Conservation (phyloP, 2,113 vertebrate genomes). For the Nothocercus julius region DNA sequence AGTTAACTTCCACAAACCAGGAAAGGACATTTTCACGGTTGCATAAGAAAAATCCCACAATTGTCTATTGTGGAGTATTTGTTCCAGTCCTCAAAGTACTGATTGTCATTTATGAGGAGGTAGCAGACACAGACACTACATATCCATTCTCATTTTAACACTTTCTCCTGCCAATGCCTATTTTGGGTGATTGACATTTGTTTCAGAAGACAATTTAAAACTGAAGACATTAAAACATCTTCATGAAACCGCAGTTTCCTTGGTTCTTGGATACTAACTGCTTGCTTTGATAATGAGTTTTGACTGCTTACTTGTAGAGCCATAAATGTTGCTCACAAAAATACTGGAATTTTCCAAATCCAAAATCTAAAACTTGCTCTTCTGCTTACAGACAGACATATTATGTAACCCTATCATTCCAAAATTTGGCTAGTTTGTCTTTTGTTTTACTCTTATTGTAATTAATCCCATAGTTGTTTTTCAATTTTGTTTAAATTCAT, state of each 20-base stretch:
- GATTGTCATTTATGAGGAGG: neutral
- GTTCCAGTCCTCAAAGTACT: neutral
- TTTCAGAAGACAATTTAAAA: neutral
- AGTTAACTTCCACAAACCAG: neutral
- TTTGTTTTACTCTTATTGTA: neutral
- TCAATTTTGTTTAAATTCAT: neutral
- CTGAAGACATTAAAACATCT: neutral
- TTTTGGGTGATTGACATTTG: neutral
- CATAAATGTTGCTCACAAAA: neutral
- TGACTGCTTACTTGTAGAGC: neutral
- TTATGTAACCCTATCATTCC: neutral
- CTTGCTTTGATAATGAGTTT: neutral
- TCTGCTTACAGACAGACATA: neutral
- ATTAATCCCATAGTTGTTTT: neutral
- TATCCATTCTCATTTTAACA: neutral
- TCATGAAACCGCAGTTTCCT: neutral
- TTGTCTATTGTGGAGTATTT: neutral
- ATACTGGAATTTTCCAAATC: neutral
- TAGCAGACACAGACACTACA: neutral
- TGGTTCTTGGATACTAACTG: neutral
- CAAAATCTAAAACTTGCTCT: neutral
- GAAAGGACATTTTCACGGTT: neutral
- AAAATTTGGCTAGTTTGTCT: neutral
- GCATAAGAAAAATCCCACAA: neutral
- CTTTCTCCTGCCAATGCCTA: neutral